Base-by-base conservation (phyloP, 2,797 vertebrate species). In the Apogon hyalosoma region DNA sequence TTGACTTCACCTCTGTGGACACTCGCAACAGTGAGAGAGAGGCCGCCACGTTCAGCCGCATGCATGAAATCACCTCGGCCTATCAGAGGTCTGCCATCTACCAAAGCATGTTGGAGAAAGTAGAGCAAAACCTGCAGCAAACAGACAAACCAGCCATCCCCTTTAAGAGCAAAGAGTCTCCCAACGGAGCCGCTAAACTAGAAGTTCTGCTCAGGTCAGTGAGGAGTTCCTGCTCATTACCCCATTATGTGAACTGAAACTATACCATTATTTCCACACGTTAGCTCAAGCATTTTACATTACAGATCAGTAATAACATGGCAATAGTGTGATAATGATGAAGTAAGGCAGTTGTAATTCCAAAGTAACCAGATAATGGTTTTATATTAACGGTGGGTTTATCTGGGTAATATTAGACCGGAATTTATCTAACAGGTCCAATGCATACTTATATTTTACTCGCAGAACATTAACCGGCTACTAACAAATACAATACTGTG, bases 1-100 rank as follows among this genome's bases (percentile, higher is more conserved):
- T 98, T 83, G 98, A 99, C 87, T 92, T 97, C 83, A 96, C 96
- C 8, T 98, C 98, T 0, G 96, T 99, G 93, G 97, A 99, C 88
- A 98, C 96, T 0, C 94, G 90, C 87, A 96, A 75, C 90, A 96
- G 93, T 36, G 95, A 96, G 76, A 93, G 95, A 15, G 96, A 99
- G 88, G 87, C 96, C 0, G 90, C 95, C 87, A 99, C 97, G 2
- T 96, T 95, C 77, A 94, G 49, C 16, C 94, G 97, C 59, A 96
- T 98, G 91, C 95, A 97, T 11, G 86, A 92, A 49, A 94, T 98
- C 77, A 92, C 88, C 0, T 92, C 93, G 11, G 90, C 95, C 80
- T 99, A 95, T 73, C 96, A 84, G 90, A 88, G 69, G 61, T 98
- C 97, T 0, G 86, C 85, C 18, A 93, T 96, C 83, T 96, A 93